Base-by-base conservation (phyloP, 2,888 invertebrate species). In the Mystacides longicornis region DNA sequence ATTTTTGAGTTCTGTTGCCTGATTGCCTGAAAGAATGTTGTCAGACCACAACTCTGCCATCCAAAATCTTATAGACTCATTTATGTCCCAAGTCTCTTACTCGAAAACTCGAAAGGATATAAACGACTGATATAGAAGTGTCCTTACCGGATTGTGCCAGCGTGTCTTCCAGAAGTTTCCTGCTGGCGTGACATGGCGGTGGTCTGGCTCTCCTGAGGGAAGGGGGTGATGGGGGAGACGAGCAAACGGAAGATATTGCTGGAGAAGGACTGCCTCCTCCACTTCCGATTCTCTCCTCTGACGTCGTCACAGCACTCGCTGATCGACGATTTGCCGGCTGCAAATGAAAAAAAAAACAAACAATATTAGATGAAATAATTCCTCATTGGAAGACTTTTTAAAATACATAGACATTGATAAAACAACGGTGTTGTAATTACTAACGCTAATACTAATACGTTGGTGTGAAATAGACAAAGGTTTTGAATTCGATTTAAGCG, bases 81-180 rank as follows among this genome's bases (percentile, higher is more conserved):
- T n/a, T n/a, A n/a, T n/a, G n/a, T n/a, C n/a, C n/a, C n/a, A n/a
- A n/a, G n/a, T n/a, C n/a, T n/a, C n/a, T n/a, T n/a, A n/a, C n/a
- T n/a, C n/a, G n/a, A n/a, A n/a, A n/a, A n/a, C n/a, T n/a, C n/a
- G n/a, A n/a, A n/a, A n/a, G n/a, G n/a, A n/a, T n/a, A n/a, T n/a
- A n/a, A n/a, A n/a, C n/a, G n/a, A n/a, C n/a, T n/a, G n/a, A n/a
- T n/a, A n/a, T n/a, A n/a, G n/a, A n/a, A n/a, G 11, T 27, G 27
- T 37, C 62, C n/a, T 78, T 73, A 69, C 81, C 78, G 65, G 77
- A 68, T 67, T 78, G 81, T 61, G 79, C 71, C 60, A 83, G 71
- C 53, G 79, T 80, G 58, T 85, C 85, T 68, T 87, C 85, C 64
- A 89, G 75, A 63, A 87, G 77, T 63, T 82, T 80, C 67, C 84